Percentiles rank a stretch among this genome's conserved stretches.
phyloP scores from a whole-genome alignment of 1,140 invertebrate genomes.

The Medauroidea extradentata region DNA sequence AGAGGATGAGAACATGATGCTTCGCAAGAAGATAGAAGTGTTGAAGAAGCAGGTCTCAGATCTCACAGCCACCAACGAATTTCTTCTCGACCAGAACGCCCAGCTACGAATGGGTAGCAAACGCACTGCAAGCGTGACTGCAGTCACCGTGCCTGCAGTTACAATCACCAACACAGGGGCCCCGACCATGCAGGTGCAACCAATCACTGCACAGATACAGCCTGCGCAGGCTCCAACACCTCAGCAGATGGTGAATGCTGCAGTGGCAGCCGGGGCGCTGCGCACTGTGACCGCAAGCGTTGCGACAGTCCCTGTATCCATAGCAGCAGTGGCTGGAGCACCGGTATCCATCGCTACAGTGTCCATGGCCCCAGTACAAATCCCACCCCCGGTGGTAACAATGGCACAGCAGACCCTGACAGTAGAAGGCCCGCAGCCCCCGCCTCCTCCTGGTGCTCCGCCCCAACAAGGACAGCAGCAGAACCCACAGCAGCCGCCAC shows the following conservation, averaged over 20 bases:
- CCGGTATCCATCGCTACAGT: too few species aligned
- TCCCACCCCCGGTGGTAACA: too few species aligned
- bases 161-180: constrained; percentile 26
- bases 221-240: constrained; percentile 17
- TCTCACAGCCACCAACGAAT: constrained; percentile 75
- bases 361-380: too few species aligned
- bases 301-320: too few species aligned
- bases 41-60: constrained; percentile 66
- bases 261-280: constrained; percentile 47
- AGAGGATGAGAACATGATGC: constrained; percentile 62
- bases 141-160: constrained; percentile 39
- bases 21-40: constrained; percentile 68
- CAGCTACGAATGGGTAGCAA: constrained; percentile 63
- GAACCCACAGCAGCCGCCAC: too few species aligned
- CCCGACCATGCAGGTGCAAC: constrained; percentile 25
- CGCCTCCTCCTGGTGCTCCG: too few species aligned
- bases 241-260: constrained; percentile 28
- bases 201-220: constrained; percentile 18
- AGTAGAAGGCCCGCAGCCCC: too few species aligned
- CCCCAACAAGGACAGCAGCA: too few species aligned
- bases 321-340: too few species aligned
- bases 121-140: constrained; percentile 46
- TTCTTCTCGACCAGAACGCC: constrained; percentile 76
- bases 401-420: too few species aligned
- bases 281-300: too few species aligned